phyloP scores from a whole-genome alignment of 2,797 vertebrate genomes.

The Aotus griseimembra region DNA sequence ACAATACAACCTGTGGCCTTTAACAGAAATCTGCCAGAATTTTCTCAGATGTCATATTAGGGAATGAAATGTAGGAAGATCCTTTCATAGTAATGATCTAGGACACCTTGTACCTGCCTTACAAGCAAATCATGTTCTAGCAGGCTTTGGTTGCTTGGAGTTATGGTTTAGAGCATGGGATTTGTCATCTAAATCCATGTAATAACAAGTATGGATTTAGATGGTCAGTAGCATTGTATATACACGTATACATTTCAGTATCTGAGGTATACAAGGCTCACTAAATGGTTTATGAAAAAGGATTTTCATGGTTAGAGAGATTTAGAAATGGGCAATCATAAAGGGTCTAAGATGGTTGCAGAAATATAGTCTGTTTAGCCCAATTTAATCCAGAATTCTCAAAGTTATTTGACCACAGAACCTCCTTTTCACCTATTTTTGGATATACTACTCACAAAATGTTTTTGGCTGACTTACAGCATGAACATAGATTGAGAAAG shows the following conservation, averaged over 20 bases:
- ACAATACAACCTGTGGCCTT: constrained; percentile 58
- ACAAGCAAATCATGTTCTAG: neutral
- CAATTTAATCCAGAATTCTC: neutral
- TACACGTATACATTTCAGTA: neutral
- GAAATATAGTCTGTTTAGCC: neutral
- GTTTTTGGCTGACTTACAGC: constrained; percentile 17
- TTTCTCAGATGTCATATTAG: constrained; percentile 63
- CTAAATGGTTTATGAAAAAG: neutral
- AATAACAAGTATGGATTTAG: constrained; percentile 46
- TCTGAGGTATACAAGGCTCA: neutral
- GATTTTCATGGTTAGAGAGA: neutral
- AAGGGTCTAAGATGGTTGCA: neutral
- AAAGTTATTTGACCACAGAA: neutral
- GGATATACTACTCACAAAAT: neutral
- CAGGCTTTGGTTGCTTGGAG: neutral
- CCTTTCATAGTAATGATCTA: neutral
- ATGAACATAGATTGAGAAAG: neutral
- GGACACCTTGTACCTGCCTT: constrained; percentile 5
- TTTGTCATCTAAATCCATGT: constrained; percentile 62
- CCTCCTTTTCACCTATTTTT: neutral
- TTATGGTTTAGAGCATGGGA: constrained; percentile 45
- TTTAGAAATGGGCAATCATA: neutral
- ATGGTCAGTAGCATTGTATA: too few relatives aligned
- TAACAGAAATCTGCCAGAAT: constrained; percentile 63
- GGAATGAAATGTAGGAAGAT: neutral